Evolutionary conservation across 2,888 invertebrate genomes (phyloP).

Genomic region (Nomada hirtipes): DNA sequence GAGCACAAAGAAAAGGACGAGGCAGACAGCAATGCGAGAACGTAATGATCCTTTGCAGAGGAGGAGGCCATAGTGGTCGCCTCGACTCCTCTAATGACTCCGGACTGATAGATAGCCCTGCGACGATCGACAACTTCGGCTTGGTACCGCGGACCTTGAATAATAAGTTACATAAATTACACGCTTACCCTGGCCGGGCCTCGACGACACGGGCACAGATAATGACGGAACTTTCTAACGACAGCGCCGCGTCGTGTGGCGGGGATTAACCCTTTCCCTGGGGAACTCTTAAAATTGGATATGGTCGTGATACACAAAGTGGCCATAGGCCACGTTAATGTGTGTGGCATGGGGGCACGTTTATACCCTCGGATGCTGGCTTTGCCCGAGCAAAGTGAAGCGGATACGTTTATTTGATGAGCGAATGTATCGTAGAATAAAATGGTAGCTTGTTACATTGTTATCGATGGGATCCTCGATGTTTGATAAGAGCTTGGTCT

Average conservation of each 20-base stretch:
- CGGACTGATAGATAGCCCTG: constrained; percentile 62
- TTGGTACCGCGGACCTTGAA: constrained; percentile 59
- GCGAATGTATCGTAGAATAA: too few relatives aligned
- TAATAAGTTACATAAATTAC: constrained; percentile 69
- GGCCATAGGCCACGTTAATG: too few relatives aligned
- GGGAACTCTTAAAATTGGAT: too few relatives aligned
- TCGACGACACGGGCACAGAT: constrained; percentile 38
- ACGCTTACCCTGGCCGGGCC: constrained; percentile 28
- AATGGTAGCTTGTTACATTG: too few relatives aligned
- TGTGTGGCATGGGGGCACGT: too few relatives aligned
- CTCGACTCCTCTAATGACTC: constrained; percentile 65
- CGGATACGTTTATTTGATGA: too few relatives aligned
- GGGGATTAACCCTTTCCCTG: background rate
- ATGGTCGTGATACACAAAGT: too few relatives aligned
- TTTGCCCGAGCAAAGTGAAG: too few relatives aligned
- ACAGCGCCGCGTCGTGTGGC: background rate
- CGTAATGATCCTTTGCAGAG: constrained; percentile 56
- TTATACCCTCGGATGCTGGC: too few relatives aligned
- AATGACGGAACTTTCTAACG: constrained; percentile 22
- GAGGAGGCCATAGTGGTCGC: constrained; percentile 42
- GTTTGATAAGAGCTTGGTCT: too few relatives aligned
- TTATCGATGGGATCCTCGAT: too few relatives aligned
- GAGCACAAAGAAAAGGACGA: background rate
- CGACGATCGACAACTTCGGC: constrained; percentile 67
- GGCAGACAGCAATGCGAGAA: constrained; percentile 52